A percentile compares a stretch with the other conserved stretches of the same genome.
Evolutionary conservation across 2,797 vertebrate species (phyloP).

Genomic region (Enteromius viviparus): DNA sequence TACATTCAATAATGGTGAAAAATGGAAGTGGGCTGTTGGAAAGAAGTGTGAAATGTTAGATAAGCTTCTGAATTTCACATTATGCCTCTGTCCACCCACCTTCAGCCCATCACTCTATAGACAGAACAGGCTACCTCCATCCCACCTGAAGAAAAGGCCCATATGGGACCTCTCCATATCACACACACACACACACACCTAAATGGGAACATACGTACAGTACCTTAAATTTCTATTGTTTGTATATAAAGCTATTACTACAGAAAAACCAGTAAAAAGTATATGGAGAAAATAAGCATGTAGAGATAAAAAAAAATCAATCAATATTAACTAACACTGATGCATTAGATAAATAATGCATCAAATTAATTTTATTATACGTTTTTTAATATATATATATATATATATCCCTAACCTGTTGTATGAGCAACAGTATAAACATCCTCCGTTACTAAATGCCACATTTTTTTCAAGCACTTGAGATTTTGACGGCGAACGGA

Average conservation of each 20-base stretch:
- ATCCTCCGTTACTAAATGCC: not conserved
- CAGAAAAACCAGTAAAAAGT: not conserved
- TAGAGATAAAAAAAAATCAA: no score
- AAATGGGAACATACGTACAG: not conserved
- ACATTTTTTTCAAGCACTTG: not conserved
- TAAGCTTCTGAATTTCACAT: slow-evolving; percentile 14
- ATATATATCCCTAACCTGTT: no score
- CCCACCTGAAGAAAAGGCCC: not conserved
- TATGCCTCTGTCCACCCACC: slow-evolving; percentile 10
- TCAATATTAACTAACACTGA: no score
- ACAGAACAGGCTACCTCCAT: slow-evolving; percentile 1
- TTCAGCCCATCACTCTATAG: not conserved
- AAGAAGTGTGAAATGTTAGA: slow-evolving; percentile 4
- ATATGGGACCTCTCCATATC: not conserved
- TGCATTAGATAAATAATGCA: no score
- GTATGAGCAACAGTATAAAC: no score
- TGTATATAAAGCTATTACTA: not conserved
- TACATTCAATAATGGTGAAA: slow-evolving; percentile 12
- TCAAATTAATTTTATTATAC: no score
- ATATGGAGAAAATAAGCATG: no score
- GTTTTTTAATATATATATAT: no score
- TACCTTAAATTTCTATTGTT: not conserved
- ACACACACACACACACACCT: not conserved
- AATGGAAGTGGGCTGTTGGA: slow-evolving; percentile 23
- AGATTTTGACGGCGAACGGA: not conserved